These are phyloP conservation scores for Hystrix brachyura DNA, from an alignment of 2,113 vertebrate species.

Conservation along the genomic window DNA sequence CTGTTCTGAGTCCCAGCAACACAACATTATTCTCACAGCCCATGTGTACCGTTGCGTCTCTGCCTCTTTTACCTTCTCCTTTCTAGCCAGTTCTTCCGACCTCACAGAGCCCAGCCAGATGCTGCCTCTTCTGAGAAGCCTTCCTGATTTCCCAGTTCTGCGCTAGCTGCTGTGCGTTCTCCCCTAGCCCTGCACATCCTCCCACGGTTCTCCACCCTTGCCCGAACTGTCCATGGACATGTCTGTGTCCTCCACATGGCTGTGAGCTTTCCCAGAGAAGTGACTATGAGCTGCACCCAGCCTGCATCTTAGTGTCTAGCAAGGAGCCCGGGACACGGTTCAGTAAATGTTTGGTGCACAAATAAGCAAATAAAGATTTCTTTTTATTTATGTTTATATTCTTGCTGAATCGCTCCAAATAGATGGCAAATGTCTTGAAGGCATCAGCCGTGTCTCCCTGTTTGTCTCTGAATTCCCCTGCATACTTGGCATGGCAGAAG, in stretches of 20 bases:
- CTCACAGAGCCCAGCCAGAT: background rate
- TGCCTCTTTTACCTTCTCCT: background rate
- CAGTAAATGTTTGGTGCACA: background rate
- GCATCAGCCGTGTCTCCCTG: background rate
- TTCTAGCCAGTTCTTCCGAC: background rate
- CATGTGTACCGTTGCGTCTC: background rate
- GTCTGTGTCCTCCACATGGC: background rate
- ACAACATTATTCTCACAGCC: too few relatives aligned
- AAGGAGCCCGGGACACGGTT: background rate
- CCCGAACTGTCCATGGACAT: too few relatives aligned
- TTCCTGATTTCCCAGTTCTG: background rate
- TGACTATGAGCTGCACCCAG: background rate
- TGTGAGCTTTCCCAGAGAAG: background rate
- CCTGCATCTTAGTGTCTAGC: background rate
- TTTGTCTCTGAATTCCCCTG: background rate
- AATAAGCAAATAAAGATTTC: background rate
- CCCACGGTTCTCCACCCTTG: rapidly evolving
- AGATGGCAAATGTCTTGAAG: background rate
- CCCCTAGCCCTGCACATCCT: background rate
- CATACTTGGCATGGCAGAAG: background rate
- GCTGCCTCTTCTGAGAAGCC: background rate
- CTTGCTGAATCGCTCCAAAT: background rate
- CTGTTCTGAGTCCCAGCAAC: background rate
- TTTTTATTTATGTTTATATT: background rate
- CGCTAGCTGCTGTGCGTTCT: background rate